phyloP scores from a whole-genome alignment of 2,888 invertebrate species.

The Ecdyonurus torrentis region DNA sequence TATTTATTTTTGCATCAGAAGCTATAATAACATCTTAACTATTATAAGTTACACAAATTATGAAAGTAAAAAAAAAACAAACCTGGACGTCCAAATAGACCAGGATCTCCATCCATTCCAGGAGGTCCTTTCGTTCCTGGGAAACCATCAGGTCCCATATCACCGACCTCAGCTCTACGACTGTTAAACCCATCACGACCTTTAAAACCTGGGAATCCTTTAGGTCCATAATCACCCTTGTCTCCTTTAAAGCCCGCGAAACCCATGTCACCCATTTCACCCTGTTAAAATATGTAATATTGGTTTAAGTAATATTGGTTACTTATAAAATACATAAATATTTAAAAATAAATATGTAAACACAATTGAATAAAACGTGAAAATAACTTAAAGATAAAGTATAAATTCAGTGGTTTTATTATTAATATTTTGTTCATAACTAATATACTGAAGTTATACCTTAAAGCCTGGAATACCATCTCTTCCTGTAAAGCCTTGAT shows the following conservation, averaged over 20 bases:
- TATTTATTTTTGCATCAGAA: too few relatives aligned
- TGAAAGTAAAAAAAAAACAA: not conserved
- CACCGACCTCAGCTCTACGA: conserved; percentile 16
- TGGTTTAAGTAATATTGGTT: too few relatives aligned
- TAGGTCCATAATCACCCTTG: conserved; percentile 18
- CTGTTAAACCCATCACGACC: conserved; percentile 13
- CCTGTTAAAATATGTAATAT: too few relatives aligned
- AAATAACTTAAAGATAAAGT: too few relatives aligned
- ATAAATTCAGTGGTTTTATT: too few relatives aligned
- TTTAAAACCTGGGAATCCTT: conserved; percentile 14
- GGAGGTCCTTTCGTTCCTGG: conserved; percentile 16
- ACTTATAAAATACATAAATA: too few relatives aligned
- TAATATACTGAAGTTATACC: conserved; percentile 26
- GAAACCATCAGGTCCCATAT: conserved; percentile 15
- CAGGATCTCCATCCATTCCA: conserved; percentile 20
- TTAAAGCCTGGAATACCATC: conserved; percentile 33
- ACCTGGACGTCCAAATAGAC: conserved; percentile 19
- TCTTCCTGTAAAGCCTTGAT: conserved; percentile 34
- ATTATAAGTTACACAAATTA: not conserved
- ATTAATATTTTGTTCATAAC: too few relatives aligned
- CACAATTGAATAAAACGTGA: too few relatives aligned
- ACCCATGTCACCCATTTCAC: conserved; percentile 18
- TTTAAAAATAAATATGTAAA: too few relatives aligned
- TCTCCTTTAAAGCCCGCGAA: conserved; percentile 20
- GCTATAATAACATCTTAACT: too few relatives aligned